Conservation (phyloP, 2,888 invertebrate species). For the Schizaphis graminum region DNA sequence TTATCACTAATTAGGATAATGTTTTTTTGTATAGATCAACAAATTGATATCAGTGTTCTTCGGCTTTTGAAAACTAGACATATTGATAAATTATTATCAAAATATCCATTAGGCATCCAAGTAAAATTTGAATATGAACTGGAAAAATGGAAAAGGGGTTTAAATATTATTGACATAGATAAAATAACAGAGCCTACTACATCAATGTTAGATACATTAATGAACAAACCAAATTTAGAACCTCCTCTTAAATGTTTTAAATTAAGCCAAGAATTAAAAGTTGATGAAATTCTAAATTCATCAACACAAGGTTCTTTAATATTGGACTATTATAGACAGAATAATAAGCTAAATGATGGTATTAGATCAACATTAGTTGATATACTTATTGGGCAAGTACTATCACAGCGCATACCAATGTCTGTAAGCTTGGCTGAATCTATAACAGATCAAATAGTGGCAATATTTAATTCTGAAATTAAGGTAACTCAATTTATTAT, state of each 20-base stretch:
- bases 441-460: conserved; percentile 9
- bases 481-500: neutral
- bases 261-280: neutral
- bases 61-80: too few species aligned
- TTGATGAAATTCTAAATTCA: neutral
- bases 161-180: too few species aligned
- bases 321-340: neutral
- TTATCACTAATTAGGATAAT: too few species aligned
- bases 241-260: too few species aligned
- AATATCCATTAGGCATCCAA: too few species aligned
- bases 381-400: conserved; percentile 11
- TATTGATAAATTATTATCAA: too few species aligned
- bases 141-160: too few species aligned
- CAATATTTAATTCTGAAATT: conserved; percentile 14
- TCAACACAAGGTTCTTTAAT: conserved; percentile 24
- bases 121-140: too few species aligned
- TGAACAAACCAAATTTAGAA: neutral
- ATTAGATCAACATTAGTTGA: neutral
- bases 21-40: too few species aligned
- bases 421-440: conserved; percentile 14
- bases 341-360: conserved; percentile 18
- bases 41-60: too few species aligned
- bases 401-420: neutral
- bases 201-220: neutral
- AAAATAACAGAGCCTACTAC: too few species aligned